phyloP scores from a whole-genome alignment of 2,888 invertebrate genomes.

The Drosophila nigritarsus region DNA sequence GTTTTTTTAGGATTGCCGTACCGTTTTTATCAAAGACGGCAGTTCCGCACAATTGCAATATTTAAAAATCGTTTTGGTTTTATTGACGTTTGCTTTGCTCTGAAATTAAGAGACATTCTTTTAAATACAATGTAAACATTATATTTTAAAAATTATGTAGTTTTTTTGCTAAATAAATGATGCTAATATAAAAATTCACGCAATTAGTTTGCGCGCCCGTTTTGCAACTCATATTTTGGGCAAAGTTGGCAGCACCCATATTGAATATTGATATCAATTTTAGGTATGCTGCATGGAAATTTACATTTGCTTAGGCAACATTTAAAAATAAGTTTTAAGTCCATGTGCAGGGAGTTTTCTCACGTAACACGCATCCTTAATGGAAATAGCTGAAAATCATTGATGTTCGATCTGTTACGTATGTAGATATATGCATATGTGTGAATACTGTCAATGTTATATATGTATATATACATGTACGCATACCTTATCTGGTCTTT shows the following conservation, averaged over 20 bases:
- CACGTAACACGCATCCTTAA: neutral
- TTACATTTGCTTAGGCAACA: slow-evolving; percentile 28
- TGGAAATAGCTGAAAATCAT: neutral
- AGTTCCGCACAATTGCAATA: slow-evolving; percentile 23
- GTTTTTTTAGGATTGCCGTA: slow-evolving; percentile 38
- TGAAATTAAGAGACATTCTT: slow-evolving; percentile 27
- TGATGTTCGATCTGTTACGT: slow-evolving; percentile 36
- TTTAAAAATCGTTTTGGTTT: slow-evolving; percentile 34
- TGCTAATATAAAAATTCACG: neutral
- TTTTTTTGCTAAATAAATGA: neutral
- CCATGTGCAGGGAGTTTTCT: neutral
- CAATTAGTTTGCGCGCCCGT: slow-evolving; percentile 48
- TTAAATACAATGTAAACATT: neutral
- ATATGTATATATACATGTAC: slow-evolving; percentile 28
- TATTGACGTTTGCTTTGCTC: neutral
- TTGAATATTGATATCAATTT: slow-evolving; percentile 75
- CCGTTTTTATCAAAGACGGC: slow-evolving; percentile 17
- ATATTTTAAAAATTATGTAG: neutral
- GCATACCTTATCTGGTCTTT: slow-evolving; percentile 56
- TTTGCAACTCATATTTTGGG: slow-evolving; percentile 14
- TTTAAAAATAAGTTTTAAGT: neutral
- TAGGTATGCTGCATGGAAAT: slow-evolving; percentile 60
- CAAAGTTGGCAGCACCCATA: slow-evolving; percentile 54
- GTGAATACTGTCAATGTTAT: slow-evolving; percentile 45
- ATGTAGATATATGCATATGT: slow-evolving; percentile 15